Conservation (phyloP, 2,113 vertebrate genomes). For the Brachypodius melanocephalos region DNA sequence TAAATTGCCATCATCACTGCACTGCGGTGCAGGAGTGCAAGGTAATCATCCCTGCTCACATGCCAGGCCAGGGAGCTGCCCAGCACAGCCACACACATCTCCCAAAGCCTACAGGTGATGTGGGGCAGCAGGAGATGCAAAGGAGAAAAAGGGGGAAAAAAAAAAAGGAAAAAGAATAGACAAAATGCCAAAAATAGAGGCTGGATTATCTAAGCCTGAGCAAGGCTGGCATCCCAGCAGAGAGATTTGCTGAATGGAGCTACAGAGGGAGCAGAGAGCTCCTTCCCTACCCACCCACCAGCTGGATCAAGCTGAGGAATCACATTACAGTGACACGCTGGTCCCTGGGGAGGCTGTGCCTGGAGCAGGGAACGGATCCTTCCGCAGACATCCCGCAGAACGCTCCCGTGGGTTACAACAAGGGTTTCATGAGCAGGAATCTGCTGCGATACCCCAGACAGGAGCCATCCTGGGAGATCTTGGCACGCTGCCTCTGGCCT, state of each 20-base stretch:
- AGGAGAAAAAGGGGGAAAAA: no score
- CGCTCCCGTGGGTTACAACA: not conserved
- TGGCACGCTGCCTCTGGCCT: not conserved
- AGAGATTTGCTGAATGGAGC: not conserved
- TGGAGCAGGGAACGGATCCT: not conserved
- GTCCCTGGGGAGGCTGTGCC: not conserved
- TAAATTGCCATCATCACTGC: conserved; percentile 28
- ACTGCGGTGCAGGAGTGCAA: not conserved
- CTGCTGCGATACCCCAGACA: not conserved
- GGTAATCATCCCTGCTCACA: not conserved
- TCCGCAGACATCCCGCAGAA: not conserved
- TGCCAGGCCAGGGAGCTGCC: not conserved
- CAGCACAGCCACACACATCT: not conserved
- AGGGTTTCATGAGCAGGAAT: not conserved
- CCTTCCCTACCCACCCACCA: not conserved
- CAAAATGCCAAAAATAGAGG: not conserved
- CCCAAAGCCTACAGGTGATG: not conserved
- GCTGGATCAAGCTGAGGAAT: not conserved
- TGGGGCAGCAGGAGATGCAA: not conserved
- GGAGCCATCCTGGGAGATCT: not conserved
- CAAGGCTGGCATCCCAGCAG: not conserved
- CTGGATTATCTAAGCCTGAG: not conserved
- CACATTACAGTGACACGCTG: not conserved
- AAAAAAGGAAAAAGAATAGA: not conserved
- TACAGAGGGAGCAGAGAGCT: not conserved